Base-by-base conservation (phyloP, 2,888 invertebrate species). In the Leptinotarsa rubiginosa region DNA sequence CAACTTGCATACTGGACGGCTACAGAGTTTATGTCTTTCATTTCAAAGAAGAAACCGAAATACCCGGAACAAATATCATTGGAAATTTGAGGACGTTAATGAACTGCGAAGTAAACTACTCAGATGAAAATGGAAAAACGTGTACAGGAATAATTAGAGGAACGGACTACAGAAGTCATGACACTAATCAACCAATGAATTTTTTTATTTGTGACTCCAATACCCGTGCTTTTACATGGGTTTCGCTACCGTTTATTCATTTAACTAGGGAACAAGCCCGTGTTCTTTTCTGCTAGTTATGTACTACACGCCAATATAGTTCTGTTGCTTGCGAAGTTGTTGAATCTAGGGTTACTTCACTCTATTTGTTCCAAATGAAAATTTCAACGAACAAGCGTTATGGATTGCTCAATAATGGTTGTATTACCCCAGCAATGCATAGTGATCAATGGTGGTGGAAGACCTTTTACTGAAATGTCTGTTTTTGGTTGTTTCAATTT, bases 11-110 rank as follows among this genome's bases (percentile, higher is more conserved):
- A 18, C 64, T 69, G 16, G 68, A 74, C 25, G 77, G 79, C 18
- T 77, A 72, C 62, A 70, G 65, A n/a, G 77, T 79, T 22, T 79
- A 77, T 54, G 77, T 79, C 69, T 70, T 79, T 47, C 77, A 76
- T 65, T 64, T 72, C 62, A 75, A 78, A 69, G 65, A 73, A 49
- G 77, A 77, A 70, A 78, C 74, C 1, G 79, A 78, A 73, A 70
- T 78, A 15, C 74, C 79, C 2, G 54, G 70, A 3, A 75, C 66
- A 20, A 59, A 47, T 54, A 68, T 79, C 18, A 75, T 79, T 20
- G 70, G 76, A 3, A 75, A 79, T 72, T 68, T 75, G 22, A 73
- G 70, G 47, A 65, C 70, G 22, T 62, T 79, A 16, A 71, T 69
- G 52, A 75, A 79, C 50, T 69, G 70, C 10, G 75, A 79, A 69